Evolutionary conservation across 2,113 vertebrate species (phyloP), one percentile per base, ranked within the genome.

Genomic region (Lampris incognitus): DNA sequence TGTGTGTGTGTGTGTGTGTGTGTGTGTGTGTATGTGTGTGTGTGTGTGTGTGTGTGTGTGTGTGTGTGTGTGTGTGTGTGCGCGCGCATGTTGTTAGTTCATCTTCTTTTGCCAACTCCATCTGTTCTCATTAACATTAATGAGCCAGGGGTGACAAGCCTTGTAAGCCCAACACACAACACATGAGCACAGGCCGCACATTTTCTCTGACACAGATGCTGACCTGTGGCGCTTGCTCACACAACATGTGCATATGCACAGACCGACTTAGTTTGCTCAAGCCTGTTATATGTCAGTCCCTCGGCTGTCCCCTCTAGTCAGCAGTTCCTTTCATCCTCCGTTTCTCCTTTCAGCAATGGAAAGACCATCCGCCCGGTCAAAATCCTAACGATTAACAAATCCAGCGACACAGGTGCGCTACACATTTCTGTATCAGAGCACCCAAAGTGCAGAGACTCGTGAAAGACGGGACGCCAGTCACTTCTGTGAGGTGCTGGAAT

Each of bases 291-390:
- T 24, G 24, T 56, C n/a, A 69, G 56, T 63, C 10, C 9, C 61
- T 71, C 38, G 69, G 36, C 66, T 78, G 71, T 78, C 64, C 42
- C n/a, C 2, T 60, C 24, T n/a, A 44, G 11, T 83, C 76, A 58
- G 44, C 54, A 1, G 0, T 69, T 79, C 37, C 63, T 74, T 80
- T 86, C 37, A 52, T 84, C 63, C 9, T 52, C 36, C 38, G 3
- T 79, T 48, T 74, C 38, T 4, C 9, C 5, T 60, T 39, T 36
- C 62, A 5, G 44, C 56, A 8, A 66, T 68, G 51, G 49, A 69
- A 69, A 75, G 63, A 68, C 48, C 40, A 24, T 54, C 67, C 9
- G 60, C 60, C 57, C 70, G 8, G 0, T 74, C 60, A 48, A 68
- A 68, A n/a, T 48, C 9, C 42, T 52, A 76, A 74, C 11, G 66